Base-by-base conservation (phyloP, 2,797 vertebrate species). In the Acipenser transmontanus region DNA sequence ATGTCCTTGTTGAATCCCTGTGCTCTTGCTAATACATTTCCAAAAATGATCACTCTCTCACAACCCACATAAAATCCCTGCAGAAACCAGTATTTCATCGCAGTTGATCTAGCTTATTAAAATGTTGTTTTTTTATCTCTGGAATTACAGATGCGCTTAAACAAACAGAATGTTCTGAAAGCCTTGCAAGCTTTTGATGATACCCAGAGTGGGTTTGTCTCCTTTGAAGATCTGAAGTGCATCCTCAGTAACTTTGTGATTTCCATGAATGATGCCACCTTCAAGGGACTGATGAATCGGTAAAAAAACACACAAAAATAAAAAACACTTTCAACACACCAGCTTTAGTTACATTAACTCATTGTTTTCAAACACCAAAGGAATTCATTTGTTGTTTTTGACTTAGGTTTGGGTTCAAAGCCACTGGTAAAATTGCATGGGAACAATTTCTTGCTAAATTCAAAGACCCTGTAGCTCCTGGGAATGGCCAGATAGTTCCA, bases 271-370 rank as follows among this genome's bases (percentile, higher is more conserved):
- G 84, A 77, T 68, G 79, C 73, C 73, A 75, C 78, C 77, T 92
- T 90, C 73, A 82, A 87, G 71, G 79, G 82, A 77, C 70, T 93
- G 79, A 88, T 88, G 83, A 88, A 77, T 73, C 79, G 81, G 85
- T 92, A 84, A 84, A 82, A 63, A 8, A 64, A 47, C 57, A 54
- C 52, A 54, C 52, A 9, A 4, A 54, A 9, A 9, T 54, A 54
- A 54, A 17, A 17, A 34, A 34, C 34, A 34, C 34, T 34, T 34
- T 3, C 34, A 34, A 34, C 34, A 34, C 34, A 34, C 34, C 34
- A 34, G 34, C 2, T 34, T 34, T 34, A 34, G 34, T 34, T 3
- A 34, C 34, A 34, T 34, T 34, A 34, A 34, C 34, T 34, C 4
- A 4, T 34, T 34, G 34, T 34, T 34, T 34, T 34, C 34, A 34